These are phyloP conservation scores for Gnathonemus echidnorhynchus DNA, from an alignment of 2,113 vertebrate species.

Conservation along the genomic window DNA sequence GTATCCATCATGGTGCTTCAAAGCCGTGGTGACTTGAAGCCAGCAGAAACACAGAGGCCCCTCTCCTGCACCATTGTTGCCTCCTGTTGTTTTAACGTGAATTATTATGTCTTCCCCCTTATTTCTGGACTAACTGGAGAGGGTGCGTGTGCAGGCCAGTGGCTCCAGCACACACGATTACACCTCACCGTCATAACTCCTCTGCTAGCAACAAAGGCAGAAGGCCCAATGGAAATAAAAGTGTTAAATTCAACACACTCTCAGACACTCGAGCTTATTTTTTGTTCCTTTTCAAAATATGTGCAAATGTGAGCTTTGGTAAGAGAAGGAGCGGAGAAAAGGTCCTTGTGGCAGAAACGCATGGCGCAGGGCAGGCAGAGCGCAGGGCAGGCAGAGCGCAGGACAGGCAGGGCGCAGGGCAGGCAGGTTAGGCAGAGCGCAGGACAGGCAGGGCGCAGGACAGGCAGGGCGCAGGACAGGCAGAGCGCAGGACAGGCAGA, in stretches of 20 bases:
- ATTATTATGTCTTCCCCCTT: slow-evolving; percentile 25
- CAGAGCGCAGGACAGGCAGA: no score
- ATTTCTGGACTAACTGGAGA: slow-evolving; percentile 13
- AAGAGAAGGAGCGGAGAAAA: not conserved
- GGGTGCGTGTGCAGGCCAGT: slow-evolving; percentile 6
- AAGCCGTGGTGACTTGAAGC: slow-evolving; percentile 11
- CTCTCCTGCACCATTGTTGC: not conserved
- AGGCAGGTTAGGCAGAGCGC: no score
- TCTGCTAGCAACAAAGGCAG: not conserved
- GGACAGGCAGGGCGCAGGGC: no score
- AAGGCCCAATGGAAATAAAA: not conserved
- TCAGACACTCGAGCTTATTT: not conserved
- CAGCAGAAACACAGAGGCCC: slow-evolving; percentile 3
- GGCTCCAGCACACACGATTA: not conserved
- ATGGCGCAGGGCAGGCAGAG: not conserved
- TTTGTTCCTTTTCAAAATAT: not conserved
- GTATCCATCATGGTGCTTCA: slow-evolving; percentile 28
- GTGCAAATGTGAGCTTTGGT: slow-evolving; percentile 9
- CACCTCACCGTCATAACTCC: slow-evolving; percentile 15
- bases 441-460: no score
- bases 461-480: no score
- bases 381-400: no score
- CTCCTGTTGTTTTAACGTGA: slow-evolving; percentile 34
- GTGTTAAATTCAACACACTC: slow-evolving; percentile 16
- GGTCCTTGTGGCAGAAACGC: not conserved